Percentiles rank a stretch among this genome's conserved stretches.
Evolutionary conservation across 2,888 invertebrate genomes (phyloP).

Genomic region (Drosophila ezoana): DNA sequence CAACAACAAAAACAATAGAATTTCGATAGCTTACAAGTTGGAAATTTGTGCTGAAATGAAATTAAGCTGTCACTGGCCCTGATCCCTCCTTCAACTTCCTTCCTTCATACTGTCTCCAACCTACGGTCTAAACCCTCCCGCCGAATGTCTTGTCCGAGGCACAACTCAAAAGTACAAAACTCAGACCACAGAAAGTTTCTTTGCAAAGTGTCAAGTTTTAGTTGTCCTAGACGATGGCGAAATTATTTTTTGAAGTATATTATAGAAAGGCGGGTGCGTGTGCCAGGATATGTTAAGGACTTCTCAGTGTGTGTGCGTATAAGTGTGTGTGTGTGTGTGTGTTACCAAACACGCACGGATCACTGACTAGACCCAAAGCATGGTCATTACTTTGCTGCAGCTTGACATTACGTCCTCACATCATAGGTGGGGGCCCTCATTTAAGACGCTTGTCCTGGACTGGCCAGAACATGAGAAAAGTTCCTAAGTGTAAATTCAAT

Average conservation of each 20-base stretch:
- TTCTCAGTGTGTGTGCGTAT: slow-evolving; percentile 1
- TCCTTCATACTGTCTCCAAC: not conserved
- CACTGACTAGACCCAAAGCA: slow-evolving; percentile 44
- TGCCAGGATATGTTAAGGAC: slow-evolving; percentile 43
- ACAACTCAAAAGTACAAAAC: slow-evolving; percentile 63
- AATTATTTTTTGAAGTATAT: slow-evolving; percentile 79
- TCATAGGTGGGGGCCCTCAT: slow-evolving; percentile 42
- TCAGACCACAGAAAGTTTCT: slow-evolving; percentile 74
- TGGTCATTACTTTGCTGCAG: slow-evolving; percentile 48
- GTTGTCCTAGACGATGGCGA: slow-evolving; percentile 72
- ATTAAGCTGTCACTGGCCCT: slow-evolving; percentile 71
- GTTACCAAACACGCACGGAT: slow-evolving; percentile 42
- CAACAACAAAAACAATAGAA: slow-evolving; percentile 39
- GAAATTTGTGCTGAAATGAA: slow-evolving; percentile 76
- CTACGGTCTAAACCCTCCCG: not conserved
- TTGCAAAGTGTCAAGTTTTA: slow-evolving; percentile 80
- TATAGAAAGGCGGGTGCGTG: slow-evolving; percentile 54
- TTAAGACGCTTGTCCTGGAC: slow-evolving; percentile 51
- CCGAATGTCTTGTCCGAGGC: slow-evolving; percentile 19
- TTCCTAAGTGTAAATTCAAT: slow-evolving; percentile 66
- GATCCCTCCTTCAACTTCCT: slow-evolving; percentile 1
- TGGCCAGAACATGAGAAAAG: slow-evolving; percentile 52
- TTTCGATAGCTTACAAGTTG: slow-evolving; percentile 69
- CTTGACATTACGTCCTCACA: slow-evolving; percentile 44
- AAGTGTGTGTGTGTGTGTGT: slow-evolving; percentile 19